Conservation (phyloP, 2,888 invertebrate genomes). For the Esperia sulphurella region DNA sequence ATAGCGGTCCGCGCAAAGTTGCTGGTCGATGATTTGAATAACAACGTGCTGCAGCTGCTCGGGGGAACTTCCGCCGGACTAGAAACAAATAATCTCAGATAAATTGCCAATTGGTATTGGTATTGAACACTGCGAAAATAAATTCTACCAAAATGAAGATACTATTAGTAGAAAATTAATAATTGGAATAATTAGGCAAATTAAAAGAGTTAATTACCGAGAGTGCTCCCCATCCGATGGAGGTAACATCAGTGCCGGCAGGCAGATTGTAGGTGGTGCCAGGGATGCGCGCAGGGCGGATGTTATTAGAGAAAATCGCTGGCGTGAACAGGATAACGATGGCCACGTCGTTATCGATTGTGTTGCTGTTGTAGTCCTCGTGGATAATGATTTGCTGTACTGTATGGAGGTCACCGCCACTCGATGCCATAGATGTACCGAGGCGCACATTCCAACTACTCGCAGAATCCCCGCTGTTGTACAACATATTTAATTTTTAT, state of each 20-base stretch:
- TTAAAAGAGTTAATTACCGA: conserved; percentile 22
- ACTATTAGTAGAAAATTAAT: too few relatives aligned
- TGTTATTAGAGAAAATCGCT: conserved; percentile 16
- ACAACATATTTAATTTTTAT: too few relatives aligned
- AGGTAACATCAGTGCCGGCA: conserved; percentile 22
- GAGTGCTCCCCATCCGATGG: conserved; percentile 42
- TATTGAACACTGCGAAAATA: too few relatives aligned
- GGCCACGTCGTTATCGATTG: conserved; percentile 38
- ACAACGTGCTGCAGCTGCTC: conserved; percentile 17
- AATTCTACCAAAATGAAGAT: too few relatives aligned
- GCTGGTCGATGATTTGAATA: conserved; percentile 34
- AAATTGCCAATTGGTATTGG: too few relatives aligned
- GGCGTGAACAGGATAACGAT: conserved; percentile 27
- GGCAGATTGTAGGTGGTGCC: conserved; percentile 25
- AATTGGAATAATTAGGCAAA: too few relatives aligned
- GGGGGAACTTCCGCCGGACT: conserved; percentile 22
- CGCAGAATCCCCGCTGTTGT: conserved; percentile 35
- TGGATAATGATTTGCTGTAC: conserved; percentile 28
- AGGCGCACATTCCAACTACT: conserved; percentile 36
- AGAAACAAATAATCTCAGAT: conserved; percentile 1
- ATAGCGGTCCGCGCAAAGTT: conserved; percentile 34
- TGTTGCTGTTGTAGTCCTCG: conserved; percentile 20
- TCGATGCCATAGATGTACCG: conserved; percentile 27
- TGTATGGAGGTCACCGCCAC: conserved; percentile 25
- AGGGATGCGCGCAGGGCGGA: conserved; percentile 31